Conservation (phyloP, 2,797 vertebrate species). For the Yasuhikotakia modesta region DNA sequence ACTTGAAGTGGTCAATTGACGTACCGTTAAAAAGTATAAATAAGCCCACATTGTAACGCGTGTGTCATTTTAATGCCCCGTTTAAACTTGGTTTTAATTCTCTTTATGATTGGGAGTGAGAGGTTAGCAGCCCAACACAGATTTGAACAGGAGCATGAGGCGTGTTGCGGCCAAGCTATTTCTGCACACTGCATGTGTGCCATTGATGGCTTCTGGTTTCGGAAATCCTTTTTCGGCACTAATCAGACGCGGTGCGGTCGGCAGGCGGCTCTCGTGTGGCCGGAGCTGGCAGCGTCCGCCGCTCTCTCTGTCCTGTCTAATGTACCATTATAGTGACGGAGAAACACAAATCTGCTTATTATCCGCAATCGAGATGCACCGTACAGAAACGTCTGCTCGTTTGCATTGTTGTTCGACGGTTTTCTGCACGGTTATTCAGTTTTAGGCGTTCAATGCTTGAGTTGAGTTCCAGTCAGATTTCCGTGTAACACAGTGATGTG, state of each 20-base stretch:
- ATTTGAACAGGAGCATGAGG: conserved; percentile 69
- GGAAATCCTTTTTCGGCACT: conserved; percentile 76
- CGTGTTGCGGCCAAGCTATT: conserved; percentile 77
- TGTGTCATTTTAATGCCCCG: conserved; percentile 9
- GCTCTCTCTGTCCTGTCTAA: conserved; percentile 68
- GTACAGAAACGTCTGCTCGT: conserved; percentile 30
- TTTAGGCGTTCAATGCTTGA: not conserved
- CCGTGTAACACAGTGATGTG: not conserved
- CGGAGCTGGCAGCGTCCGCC: conserved; percentile 69
- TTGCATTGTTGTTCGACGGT: conserved; percentile 30
- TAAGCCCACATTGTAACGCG: not conserved
- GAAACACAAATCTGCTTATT: conserved; percentile 66
- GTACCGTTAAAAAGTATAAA: not conserved
- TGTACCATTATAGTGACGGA: conserved; percentile 74
- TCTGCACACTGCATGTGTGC: conserved; percentile 72
- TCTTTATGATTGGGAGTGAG: conserved; percentile 34
- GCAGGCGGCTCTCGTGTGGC: conserved; percentile 73
- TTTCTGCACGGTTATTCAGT: not conserved
- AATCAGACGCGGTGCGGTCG: conserved; percentile 76
- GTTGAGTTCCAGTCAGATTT: conserved; percentile 27
- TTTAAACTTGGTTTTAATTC: conserved; percentile 33
- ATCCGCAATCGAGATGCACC: conserved; percentile 38
- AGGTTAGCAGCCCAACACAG: conserved; percentile 59
- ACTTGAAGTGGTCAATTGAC: conserved; percentile 3
- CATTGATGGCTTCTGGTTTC: conserved; percentile 80